Base-by-base conservation (phyloP, 2,888 invertebrate genomes). In the Salticus scenicus region DNA sequence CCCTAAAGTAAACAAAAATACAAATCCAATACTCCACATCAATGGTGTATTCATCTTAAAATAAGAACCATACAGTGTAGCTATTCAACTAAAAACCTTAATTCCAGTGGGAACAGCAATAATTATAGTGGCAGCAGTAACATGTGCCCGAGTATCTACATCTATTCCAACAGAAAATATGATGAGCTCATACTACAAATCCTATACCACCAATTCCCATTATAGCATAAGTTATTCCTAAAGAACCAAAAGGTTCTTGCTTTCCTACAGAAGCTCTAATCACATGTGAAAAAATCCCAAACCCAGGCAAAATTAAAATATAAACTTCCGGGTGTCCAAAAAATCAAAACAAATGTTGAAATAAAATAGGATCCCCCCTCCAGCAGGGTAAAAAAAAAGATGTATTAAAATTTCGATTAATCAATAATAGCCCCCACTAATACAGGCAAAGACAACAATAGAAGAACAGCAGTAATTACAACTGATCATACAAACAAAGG, bases 31-130 rank as follows among this genome's bases (percentile, higher is more conserved):
- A 20, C 51, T 51, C n/a, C 5, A 4, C 7, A 20, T 17, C 7
- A 51, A 14, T 0, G 51, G n/a, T 0, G 51, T 10, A 37, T 37
- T 37, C 4, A 37, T 37, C 37, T 37, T 37, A 10, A 10, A 37
- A 37, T 37, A 37, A 7, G 37, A 37, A 37, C 37, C 4, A 37
- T 37, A 10, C 37, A 37, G 10, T 37, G 37, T 37, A 37, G 37
- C 37, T 37, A 37, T 37, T 37, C 37, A 37, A 37, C 37, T 37
- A 37, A 7, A 37, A 7, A 37, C 37, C 10, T 37, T 96, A 93
- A 96, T 95, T 89, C 95, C 96, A 24, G 96, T 96, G 0, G 96
- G 95, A 0, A 96, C 93, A 0, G 95, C 95, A 95, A 96, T 96
- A 93, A 96, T 94, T 94, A 95, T 95, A 24, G 95, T 96, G 0